Evolutionary conservation across 2,113 vertebrate species (phyloP), one percentile per base, ranked within the genome.

Genomic region (Elgaria multicarinata): DNA sequence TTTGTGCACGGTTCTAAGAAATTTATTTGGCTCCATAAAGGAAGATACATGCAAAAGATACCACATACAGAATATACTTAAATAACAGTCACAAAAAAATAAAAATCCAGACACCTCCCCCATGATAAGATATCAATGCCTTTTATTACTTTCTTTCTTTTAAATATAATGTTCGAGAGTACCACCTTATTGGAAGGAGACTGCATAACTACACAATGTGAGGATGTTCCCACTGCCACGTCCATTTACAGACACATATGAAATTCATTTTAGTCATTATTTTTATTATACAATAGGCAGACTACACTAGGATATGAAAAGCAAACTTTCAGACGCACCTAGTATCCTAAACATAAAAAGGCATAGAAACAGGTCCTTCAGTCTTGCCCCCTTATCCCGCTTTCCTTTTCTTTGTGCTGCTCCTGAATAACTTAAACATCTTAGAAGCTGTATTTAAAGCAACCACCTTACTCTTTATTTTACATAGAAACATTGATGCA

Each of bases 21-120:
- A 98, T 98, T 98, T 98, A 98, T 98, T 96, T 97, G 91, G 96
- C 96, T 97, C 96, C 97, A 96, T 96, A 97, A 97, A 97, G 97
- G 96, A 97, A 98, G 97, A 96, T 96, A 97, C 97, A 98, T 98
- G 97, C 97, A 97, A 94, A 96, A 96, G 93, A 90, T 97, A 96
- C 96, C 97, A 97, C 97, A 92, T 97, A 97, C 97, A 98, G 95
- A 93, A 96, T 96, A 97, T 97, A 96, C 97, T 97, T 97, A 97
- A 97, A 98, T 97, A 98, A 96, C 97, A 97, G 96, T 94, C 96
- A 95, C 96, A 55, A 95, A 96, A 95, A 96, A 94, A 95, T 91
- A 96, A 95, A 96, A 94, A 95, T 91, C 93, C 90, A 87, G 78
- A 86, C 90, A 28, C 22, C 74, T 42, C 8, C 42, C 66, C 75